These are phyloP conservation scores for Eupithecia inturbata DNA, from an alignment of 2,888 invertebrate genomes.

Conservation along the genomic window DNA sequence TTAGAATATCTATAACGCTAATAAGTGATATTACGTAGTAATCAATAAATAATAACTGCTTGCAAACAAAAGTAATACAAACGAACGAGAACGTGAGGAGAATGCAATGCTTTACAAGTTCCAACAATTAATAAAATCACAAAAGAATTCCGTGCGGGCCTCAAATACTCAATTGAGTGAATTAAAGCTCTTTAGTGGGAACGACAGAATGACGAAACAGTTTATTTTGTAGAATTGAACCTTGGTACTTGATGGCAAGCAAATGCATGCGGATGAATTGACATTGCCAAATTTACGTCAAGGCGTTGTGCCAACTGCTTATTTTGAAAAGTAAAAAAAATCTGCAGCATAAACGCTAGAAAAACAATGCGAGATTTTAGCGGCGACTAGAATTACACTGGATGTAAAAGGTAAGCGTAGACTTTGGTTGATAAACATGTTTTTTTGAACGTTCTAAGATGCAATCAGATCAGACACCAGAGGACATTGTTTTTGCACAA, in stretches of 20 bases:
- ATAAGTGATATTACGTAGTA: conserved; percentile 6
- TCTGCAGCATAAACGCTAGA: neutral
- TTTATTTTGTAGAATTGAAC: conserved; percentile 37
- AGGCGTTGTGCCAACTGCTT: conserved; percentile 36
- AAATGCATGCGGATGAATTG: conserved; percentile 51
- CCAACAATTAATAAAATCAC: conserved; percentile 11
- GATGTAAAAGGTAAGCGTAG: neutral
- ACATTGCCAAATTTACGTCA: conserved; percentile 57
- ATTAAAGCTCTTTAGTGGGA: conserved; percentile 11
- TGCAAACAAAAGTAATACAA: conserved; percentile 6
- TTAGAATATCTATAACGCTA: neutral
- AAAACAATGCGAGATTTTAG: neutral
- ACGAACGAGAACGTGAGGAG: conserved; percentile 20
- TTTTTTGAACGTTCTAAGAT: conserved; percentile 7
- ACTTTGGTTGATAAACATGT: neutral
- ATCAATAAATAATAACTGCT: conserved; percentile 7
- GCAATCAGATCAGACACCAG: conserved; percentile 4
- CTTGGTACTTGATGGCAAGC: conserved; percentile 53
- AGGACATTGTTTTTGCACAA: conserved; percentile 21
- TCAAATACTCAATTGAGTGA: conserved; percentile 12
- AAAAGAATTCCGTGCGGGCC: conserved; percentile 13
- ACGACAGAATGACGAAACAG: conserved; percentile 17
- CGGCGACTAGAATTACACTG: neutral
- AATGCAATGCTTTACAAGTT: conserved; percentile 17
- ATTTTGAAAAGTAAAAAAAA: neutral